These are phyloP conservation scores for Serranus cabrilla DNA, from an alignment of 2,797 vertebrate genomes.

Conservation along the genomic window DNA sequence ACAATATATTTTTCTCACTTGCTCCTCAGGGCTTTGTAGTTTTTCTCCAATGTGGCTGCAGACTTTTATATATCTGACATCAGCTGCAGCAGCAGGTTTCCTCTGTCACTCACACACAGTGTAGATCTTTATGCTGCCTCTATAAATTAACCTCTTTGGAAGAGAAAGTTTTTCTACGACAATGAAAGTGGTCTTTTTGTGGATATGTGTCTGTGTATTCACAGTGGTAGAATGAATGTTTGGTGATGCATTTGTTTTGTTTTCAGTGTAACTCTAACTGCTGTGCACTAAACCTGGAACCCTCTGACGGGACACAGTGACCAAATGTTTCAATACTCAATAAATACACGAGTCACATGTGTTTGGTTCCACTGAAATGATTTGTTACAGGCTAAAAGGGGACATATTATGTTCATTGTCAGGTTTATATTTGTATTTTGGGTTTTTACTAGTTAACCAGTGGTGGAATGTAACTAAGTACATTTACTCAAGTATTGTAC, in stretches of 20 bases:
- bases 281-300: conserved; percentile 31
- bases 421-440: too few species aligned
- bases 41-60: conserved; percentile 12
- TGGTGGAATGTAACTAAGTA: too few species aligned
- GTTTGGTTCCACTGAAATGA: background rate
- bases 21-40: too few species aligned
- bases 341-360: conserved; percentile 7
- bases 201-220: conserved; percentile 16
- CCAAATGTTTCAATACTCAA: conserved; percentile 24
- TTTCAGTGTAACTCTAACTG: conserved; percentile 5
- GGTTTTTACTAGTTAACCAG: too few species aligned
- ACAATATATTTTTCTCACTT: too few species aligned
- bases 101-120: background rate
- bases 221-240: conserved; percentile 11
- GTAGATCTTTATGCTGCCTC: conserved; percentile 1
- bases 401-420: too few species aligned
- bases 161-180: background rate
- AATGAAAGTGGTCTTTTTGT: conserved; percentile 10
- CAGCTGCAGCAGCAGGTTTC: background rate
- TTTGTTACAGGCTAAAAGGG: background rate
- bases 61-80: conserved; percentile 13
- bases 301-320: background rate
- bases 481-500: too few species aligned
- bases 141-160: conserved; percentile 4
- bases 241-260: conserved; percentile 9